Percentiles rank a stretch among this genome's conserved stretches.
These are phyloP conservation scores for Myrmophylax atrothorax DNA, from an alignment of 2,113 vertebrate genomes.

Conservation along the genomic window DNA sequence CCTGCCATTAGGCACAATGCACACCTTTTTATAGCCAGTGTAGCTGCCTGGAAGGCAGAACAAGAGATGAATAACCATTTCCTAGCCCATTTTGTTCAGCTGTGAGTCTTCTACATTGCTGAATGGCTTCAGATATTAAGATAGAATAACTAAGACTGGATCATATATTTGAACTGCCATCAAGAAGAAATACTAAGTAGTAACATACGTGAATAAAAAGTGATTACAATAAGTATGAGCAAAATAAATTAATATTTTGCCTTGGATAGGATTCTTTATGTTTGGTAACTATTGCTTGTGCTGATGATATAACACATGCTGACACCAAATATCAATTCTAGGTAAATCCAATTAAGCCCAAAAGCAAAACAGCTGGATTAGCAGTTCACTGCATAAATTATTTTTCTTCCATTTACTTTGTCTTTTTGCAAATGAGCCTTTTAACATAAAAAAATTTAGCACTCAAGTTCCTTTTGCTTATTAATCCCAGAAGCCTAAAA, in stretches of 20 bases:
- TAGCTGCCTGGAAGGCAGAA: slow-evolving; percentile 45
- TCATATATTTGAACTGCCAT: not conserved
- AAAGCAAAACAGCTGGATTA: slow-evolving; percentile 78
- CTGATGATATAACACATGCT: slow-evolving; percentile 64
- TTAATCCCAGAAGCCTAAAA: slow-evolving; percentile 63
- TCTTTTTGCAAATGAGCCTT: slow-evolving; percentile 72
- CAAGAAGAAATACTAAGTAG: not conserved
- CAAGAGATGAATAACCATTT: slow-evolving; percentile 25
- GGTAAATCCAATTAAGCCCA: slow-evolving; percentile 75
- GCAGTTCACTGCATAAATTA: slow-evolving; percentile 71
- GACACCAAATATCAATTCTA: slow-evolving; percentile 74
- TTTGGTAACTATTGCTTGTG: slow-evolving; percentile 49
- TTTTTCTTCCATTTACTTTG: slow-evolving; percentile 73
- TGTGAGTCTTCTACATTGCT: not conserved
- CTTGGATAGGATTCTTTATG: slow-evolving; percentile 10
- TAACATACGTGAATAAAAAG: slow-evolving; percentile 43
- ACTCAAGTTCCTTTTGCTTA: slow-evolving; percentile 43
- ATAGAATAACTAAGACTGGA: slow-evolving; percentile 9
- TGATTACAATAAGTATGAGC: slow-evolving; percentile 38
- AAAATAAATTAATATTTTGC: slow-evolving; percentile 57
- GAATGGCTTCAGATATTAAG: not conserved
- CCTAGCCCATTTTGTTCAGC: not conserved
- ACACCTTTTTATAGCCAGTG: not conserved
- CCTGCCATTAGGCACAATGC: not conserved
- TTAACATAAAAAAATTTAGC: slow-evolving; percentile 66